Evolutionary conservation across 2,888 invertebrate genomes (phyloP).

Genomic region (Trichogramma dendrolimi): DNA sequence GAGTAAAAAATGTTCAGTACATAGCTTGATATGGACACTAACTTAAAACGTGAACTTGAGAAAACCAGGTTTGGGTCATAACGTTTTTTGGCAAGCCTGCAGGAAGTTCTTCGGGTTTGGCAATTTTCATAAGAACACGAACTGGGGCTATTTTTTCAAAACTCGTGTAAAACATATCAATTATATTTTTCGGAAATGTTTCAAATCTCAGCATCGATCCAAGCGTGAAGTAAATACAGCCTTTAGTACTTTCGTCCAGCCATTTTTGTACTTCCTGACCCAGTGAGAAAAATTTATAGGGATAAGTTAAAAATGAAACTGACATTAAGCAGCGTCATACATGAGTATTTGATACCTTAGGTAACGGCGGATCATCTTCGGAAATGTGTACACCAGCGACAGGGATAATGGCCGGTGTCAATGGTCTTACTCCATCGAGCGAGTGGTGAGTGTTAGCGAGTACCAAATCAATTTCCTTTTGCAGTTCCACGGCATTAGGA

Average conservation of each 20-base stretch:
- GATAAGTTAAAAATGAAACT: too few relatives aligned
- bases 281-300: neutral
- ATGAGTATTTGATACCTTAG: too few relatives aligned
- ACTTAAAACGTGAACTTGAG: constrained; percentile 42
- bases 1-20: neutral
- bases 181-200: constrained; percentile 36
- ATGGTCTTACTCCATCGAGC: constrained; percentile 54
- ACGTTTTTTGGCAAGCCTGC: constrained; percentile 45
- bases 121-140: constrained; percentile 44
- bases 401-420: constrained; percentile 55
- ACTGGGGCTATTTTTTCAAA: constrained; percentile 44
- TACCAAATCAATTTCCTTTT: constrained; percentile 45
- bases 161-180: constrained; percentile 37
- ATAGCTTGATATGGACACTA: constrained; percentile 1
- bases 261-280: constrained; percentile 43
- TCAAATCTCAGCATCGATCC: constrained; percentile 48
- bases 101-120: constrained; percentile 38
- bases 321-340: too few relatives aligned
- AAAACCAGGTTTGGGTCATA: constrained; percentile 41
- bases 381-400: constrained; percentile 56
- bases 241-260: constrained; percentile 42
- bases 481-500: constrained; percentile 32
- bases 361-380: constrained; percentile 30
- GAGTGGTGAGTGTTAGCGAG: constrained; percentile 58
- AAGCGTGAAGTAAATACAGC: constrained; percentile 45